Percentiles rank a stretch among this genome's conserved stretches.
Evolutionary conservation across 2,113 vertebrate species (phyloP).

Genomic region (Lagenorhynchus albirostris): DNA sequence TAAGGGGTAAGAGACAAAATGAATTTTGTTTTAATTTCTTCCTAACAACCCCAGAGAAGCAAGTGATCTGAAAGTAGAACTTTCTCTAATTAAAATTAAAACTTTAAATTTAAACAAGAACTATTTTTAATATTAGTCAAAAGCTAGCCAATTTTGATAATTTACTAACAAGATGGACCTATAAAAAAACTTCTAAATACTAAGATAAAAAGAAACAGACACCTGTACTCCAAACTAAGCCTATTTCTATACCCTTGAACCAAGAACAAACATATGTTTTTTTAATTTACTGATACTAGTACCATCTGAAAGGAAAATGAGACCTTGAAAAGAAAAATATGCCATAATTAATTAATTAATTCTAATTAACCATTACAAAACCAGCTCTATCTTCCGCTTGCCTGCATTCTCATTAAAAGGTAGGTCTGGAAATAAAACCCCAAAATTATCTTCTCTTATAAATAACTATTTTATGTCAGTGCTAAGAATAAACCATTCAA

Average conservation of each 20-base stretch:
- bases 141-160: neutral
- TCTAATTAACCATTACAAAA: constrained; percentile 28
- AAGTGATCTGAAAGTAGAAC: neutral
- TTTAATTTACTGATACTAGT: neutral
- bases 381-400: neutral
- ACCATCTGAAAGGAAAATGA: constrained; percentile 16
- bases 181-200: neutral
- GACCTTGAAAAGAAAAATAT: neutral
- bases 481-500: neutral
- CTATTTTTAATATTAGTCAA: neutral
- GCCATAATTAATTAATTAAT: constrained; percentile 43
- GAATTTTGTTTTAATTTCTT: neutral
- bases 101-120: neutral
- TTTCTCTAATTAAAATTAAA: neutral
- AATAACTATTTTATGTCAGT: neutral
- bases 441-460: neutral
- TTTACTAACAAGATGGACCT: neutral
- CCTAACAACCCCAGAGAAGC: neutral
- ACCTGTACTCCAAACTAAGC: neutral
- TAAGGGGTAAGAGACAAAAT: neutral
- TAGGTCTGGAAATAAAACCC: neutral
- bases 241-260: neutral
- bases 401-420: neutral
- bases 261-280: neutral
- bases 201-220: neutral